Evolutionary conservation across 2,888 invertebrate species (phyloP), one percentile per base, ranked within the genome.

Genomic region (Eupithecia pulchellata): DNA sequence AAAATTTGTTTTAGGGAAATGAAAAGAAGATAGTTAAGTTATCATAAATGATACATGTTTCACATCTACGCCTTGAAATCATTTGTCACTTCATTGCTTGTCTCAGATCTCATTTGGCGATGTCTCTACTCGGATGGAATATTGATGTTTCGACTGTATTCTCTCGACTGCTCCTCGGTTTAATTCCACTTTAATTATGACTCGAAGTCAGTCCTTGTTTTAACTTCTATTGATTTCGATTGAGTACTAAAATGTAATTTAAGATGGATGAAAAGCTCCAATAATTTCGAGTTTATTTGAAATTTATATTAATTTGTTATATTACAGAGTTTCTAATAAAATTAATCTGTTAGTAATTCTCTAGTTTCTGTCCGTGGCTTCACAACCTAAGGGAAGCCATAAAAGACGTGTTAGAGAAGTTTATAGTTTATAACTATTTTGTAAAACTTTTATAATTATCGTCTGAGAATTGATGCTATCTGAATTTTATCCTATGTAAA

Each of bases 111-210:
- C 70, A 77, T 78, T 78, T 75, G 66, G 68, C 70, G 71, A 68
- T 73, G 73, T 71, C 74, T 75, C 60, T 66, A 64, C 69, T 63
- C 65, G 27, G 55, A 57, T 57, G 77, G 75, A 75, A 75, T 76
- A 78, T 78, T 77, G 78, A 77, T 76, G 78, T 74, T 71, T 71
- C 74, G 71, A 71, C 71, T 76, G 72, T 77, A 72, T 74, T 74
- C 63, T 62, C 52, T 69, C 65, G 74, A 77, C 77, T 77, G 75
- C 77, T 71, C 68, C 69, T 60, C 63, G 34, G 63, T 73, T 76
- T 78, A 76, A 76, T 78, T 75, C 68, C 75, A 65, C 57, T 77
- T 78, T 77, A 77, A 79, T 79, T 78, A 75, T 79, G 65, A 76
- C 61, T 47, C 68, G 29, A 17, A 57, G 29, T 60, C 30, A 20